Percentiles rank a stretch among this genome's conserved stretches.
Evolutionary conservation across 2,113 vertebrate species (phyloP).

Genomic region (Lota lota): DNA sequence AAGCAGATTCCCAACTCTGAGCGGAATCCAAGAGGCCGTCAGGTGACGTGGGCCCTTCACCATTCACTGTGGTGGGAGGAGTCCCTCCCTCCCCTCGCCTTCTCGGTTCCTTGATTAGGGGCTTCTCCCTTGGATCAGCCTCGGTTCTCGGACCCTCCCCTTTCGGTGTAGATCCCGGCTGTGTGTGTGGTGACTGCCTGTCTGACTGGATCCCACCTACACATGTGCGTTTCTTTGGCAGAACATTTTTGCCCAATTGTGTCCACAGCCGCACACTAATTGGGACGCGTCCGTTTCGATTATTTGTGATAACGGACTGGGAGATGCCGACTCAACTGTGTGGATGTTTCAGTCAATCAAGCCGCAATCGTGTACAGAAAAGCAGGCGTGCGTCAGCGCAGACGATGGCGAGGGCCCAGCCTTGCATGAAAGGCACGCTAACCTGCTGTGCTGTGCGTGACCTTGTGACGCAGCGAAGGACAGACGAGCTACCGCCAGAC

Average conservation of each 20-base stretch:
- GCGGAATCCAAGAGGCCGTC: too few species aligned
- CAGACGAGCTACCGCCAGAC: slow-evolving; percentile 14
- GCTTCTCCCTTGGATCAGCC: slow-evolving; percentile 49
- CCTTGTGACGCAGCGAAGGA: background rate
- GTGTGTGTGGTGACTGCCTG: slow-evolving; percentile 76
- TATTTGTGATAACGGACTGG: slow-evolving; percentile 59
- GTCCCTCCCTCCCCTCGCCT: slow-evolving; percentile 5
- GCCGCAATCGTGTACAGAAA: background rate
- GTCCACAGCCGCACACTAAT: slow-evolving; percentile 71
- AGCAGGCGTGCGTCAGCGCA: background rate
- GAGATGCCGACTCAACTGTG: slow-evolving; percentile 58
- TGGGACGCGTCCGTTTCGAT: slow-evolving; percentile 79
- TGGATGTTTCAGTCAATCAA: slow-evolving; percentile 23
- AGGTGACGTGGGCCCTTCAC: too few species aligned
- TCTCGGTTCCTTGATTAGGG: slow-evolving; percentile 45
- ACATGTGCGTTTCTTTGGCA: slow-evolving; percentile 52
- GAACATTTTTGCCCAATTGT: slow-evolving; percentile 64
- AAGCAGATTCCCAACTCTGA: too few species aligned
- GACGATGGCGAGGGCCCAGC: slow-evolving; percentile 1
- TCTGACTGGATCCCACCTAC: slow-evolving; percentile 60
- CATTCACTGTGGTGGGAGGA: background rate
- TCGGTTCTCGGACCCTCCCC: slow-evolving; percentile 38
- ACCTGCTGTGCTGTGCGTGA: background rate
- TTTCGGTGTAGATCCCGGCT: slow-evolving; percentile 72
- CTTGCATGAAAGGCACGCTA: slow-evolving; percentile 22